Evolutionary conservation across 2,888 invertebrate species (phyloP), one percentile per base, ranked within the genome.

Genomic region (Leucoma salicis): DNA sequence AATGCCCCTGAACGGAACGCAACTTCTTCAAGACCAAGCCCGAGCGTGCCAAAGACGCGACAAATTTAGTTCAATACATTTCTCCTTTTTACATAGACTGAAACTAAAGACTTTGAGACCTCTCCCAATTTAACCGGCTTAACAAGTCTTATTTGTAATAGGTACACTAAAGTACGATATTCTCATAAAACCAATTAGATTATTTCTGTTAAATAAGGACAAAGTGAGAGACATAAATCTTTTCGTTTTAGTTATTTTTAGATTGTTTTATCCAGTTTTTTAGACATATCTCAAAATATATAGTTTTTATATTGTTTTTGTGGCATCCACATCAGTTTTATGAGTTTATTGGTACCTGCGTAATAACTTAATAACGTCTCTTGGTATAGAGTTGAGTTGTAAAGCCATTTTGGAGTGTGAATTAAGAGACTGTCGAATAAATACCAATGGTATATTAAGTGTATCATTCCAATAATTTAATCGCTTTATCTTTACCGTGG

Each of bases 161-260:
- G n/a, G n/a, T n/a, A n/a, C n/a, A n/a, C n/a, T n/a, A 21, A 21
- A 4, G 3, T 3, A 21, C 8, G 8, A 3, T 1, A 8, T 21
- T 3, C 21, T 21, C 21, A 42, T n/a, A n/a, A 53, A 53, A 57
- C 61, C 73, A 74, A 75, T 76, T 73, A 71, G 66, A 60, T 46
- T 39, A 53, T 53, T 56, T 49, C 47, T 60, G 64, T 49, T 71
- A 70, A 74, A 73, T 66, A 66, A 66, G 62, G 61, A 53, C 58
- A 70, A n/a, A 66, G 68, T 67, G 67, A 63, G 62, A 70, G 53
- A 66, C 68, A 67, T 74, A 70, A 68, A 70, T 71, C 65, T 66
- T 58, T 49, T 59, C 49, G 61, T 66, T 71, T 63, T 65, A 67
- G 66, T 53, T 58, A 57, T 53, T 62, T 71, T 63, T 65, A 67